Evolutionary conservation across 2,113 vertebrate species (phyloP), one percentile per base, ranked within the genome.

Genomic region (Athene noctua): DNA sequence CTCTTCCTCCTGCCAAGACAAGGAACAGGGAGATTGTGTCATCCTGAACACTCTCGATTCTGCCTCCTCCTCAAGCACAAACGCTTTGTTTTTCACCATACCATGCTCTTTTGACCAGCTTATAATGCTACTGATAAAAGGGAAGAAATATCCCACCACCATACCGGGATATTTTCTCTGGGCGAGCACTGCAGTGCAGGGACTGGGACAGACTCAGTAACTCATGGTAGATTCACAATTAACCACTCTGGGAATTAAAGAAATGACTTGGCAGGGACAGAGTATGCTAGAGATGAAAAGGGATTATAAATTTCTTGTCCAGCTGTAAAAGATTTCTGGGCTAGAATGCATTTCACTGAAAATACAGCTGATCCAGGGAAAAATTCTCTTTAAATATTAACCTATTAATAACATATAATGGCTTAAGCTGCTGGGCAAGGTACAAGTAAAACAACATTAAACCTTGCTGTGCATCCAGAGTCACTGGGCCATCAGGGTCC

Each of bases 311-410:
- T 84, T 93, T 86, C 25, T 38, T 62, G 36, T 18, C 51, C 88
- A 92, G 54, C 38, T 79, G 71, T 63, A 63, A 92, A 77, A 5
- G 0, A 71, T 95, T 95, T 89, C 59, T 86, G 67, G 32, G 13
- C 61, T 73, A 29, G n/a, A 49, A 49, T 67, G n/a, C 21, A 36
- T 65, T 93, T 84, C 40, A 32, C 22, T 57, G 80, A n/a, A 74
- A 88, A 86, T 22, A 51, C 6, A 74, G 40, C n/a, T 67, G 51
- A 78, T 32, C 30, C 61, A 51, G 34, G 70, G 18, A 68, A 47
- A 74, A 78, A 79, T 58, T 57, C 19, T 54, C 58, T 91, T 82
- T 61, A 83, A 68, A 79, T 65, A 70, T 92, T 85, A 89, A 95
- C 80, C 15, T 47, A 5, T 84, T 72, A 55, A 17, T 80, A 68